Conservation (phyloP, 2,797 vertebrate genomes). For the Eleutherodactylus coqui region DNA sequence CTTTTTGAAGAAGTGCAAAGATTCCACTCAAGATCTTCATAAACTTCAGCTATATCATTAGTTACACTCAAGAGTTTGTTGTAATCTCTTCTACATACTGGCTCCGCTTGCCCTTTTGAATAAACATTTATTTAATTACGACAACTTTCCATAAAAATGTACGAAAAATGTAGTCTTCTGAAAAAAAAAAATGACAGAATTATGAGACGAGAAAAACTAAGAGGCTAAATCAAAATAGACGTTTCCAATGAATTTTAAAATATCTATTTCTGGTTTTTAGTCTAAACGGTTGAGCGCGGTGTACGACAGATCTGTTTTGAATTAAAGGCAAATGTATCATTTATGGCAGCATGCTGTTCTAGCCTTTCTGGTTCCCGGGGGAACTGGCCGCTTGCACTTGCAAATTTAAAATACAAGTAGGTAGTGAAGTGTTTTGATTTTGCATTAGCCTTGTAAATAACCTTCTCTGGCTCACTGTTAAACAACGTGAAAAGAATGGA, state of each 20-base stretch:
- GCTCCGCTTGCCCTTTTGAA: background rate
- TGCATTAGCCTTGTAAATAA: conserved; percentile 56
- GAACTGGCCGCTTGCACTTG: conserved; percentile 30
- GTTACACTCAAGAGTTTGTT: background rate
- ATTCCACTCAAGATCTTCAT: background rate
- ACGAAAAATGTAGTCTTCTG: background rate
- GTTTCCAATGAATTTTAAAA: conserved; percentile 46
- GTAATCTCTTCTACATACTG: background rate
- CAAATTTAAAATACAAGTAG: conserved; percentile 53
- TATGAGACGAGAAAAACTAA: background rate
- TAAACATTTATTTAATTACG: conserved; percentile 2
- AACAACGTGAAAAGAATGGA: conserved; percentile 48
- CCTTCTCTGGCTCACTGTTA: conserved; percentile 39
- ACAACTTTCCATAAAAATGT: background rate
- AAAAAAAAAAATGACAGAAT: background rate
- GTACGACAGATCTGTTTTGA: conserved; percentile 29
- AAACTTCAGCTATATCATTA: background rate
- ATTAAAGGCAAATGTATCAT: conserved; percentile 47
- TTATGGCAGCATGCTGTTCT: conserved; percentile 45
- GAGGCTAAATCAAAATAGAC: conserved; percentile 11
- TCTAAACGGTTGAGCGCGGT: conserved; percentile 10
- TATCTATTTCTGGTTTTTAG: conserved; percentile 36
- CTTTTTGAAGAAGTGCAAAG: background rate
- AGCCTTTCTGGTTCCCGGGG: conserved; percentile 33
- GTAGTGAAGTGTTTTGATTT: conserved; percentile 50